A percentile compares a stretch with the other conserved stretches of the same genome.
These are phyloP conservation scores for Thera britannica DNA, from an alignment of 2,888 invertebrate species.

Conservation along the genomic window DNA sequence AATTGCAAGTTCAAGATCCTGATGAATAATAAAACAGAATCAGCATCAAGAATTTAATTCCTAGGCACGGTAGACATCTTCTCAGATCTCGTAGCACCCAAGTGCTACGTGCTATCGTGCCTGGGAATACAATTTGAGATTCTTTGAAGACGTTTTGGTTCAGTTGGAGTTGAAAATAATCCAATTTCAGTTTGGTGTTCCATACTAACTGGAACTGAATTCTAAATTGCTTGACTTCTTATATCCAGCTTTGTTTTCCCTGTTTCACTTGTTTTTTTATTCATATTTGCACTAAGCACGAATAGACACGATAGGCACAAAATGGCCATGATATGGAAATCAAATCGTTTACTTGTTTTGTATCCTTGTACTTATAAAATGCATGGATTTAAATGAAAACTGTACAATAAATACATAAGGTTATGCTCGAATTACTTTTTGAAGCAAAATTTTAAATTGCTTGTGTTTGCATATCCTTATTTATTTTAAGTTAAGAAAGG, in stretches of 20 bases:
- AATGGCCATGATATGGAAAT: not conserved
- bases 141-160: too few species aligned
- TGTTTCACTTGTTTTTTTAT: constrained; percentile 8
- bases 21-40: constrained; percentile 18
- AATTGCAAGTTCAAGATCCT: constrained; percentile 27
- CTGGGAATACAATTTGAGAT: too few species aligned
- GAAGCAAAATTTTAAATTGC: not conserved
- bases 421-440: not conserved
- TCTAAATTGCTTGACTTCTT: too few species aligned
- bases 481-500: not conserved
- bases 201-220: too few species aligned
- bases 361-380: constrained; percentile 6
- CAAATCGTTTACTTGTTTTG: not conserved
- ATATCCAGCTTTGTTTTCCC: too few species aligned
- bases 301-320: constrained; percentile 14
- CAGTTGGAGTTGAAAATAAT: too few species aligned
- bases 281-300: constrained; percentile 14
- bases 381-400: constrained; percentile 2
- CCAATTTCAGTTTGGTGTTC: too few species aligned
- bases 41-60: too few species aligned
- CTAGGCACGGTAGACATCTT: too few species aligned
- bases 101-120: too few species aligned
- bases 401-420: constrained; percentile 8
- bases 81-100: too few species aligned
- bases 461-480: not conserved